phyloP scores from a whole-genome alignment of 2,113 vertebrate genomes.

The Uria lomvia region DNA sequence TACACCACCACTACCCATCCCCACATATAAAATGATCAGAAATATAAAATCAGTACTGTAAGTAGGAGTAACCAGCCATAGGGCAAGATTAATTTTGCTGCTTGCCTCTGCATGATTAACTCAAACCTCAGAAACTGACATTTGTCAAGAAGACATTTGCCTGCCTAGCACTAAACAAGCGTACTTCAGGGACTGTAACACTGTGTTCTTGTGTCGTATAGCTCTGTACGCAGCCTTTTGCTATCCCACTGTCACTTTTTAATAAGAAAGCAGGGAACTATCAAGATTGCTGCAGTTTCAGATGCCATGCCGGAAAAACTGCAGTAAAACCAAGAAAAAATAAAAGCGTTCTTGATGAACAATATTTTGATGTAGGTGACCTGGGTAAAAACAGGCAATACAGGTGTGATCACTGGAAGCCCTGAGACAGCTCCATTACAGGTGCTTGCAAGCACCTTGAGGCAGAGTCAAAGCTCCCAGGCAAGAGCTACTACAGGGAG shows the following conservation, averaged over 20 bases:
- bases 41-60: slow-evolving; percentile 35
- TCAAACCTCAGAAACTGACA: not conserved
- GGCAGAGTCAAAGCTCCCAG: not conserved
- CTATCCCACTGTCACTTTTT: not conserved
- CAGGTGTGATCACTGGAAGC: not conserved
- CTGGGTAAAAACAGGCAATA: not conserved
- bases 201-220: not conserved
- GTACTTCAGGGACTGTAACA: not conserved
- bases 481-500: not conserved
- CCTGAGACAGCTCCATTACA: not conserved
- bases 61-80: not conserved
- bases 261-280: not conserved
- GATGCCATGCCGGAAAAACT: not conserved
- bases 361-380: not conserved
- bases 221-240: not conserved
- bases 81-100: slow-evolving; percentile 44
- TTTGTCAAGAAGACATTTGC: not conserved
- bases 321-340: not conserved
- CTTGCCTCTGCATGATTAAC: slow-evolving; percentile 26
- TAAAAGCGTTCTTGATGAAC: not conserved
- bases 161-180: not conserved
- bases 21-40: not conserved
- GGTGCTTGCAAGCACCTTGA: not conserved
- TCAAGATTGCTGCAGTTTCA: not conserved
- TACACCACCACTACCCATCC: not conserved